A percentile compares a stretch with the other conserved stretches of the same genome.
Conservation (phyloP, 1,140 invertebrate species). For the Pentalonia nigronervosa region DNA sequence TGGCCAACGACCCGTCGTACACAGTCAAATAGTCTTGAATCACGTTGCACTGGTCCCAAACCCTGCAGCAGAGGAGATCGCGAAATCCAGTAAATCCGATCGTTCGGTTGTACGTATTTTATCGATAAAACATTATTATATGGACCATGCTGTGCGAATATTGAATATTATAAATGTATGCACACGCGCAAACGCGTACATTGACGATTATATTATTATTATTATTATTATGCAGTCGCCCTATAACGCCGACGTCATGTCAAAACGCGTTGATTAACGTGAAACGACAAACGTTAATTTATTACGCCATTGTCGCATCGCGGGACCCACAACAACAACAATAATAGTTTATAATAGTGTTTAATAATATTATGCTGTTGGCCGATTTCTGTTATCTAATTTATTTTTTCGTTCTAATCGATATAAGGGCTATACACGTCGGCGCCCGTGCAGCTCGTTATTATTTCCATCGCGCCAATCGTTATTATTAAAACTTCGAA, state of each 20-base stretch:
- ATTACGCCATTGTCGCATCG: background rate
- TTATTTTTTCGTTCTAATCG: background rate
- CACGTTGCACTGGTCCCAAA: slow-evolving; percentile 82
- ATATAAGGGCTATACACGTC: too few species aligned
- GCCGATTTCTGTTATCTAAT: background rate
- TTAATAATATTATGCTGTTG: background rate
- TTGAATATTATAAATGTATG: too few species aligned
- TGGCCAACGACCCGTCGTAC: slow-evolving; percentile 78
- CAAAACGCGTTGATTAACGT: background rate
- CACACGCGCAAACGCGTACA: background rate
- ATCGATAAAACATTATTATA: too few species aligned
- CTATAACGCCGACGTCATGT: background rate
- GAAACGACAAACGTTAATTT: slow-evolving; percentile 2
- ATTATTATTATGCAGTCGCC: background rate
- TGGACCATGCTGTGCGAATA: too few species aligned
- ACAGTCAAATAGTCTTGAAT: slow-evolving; percentile 83
- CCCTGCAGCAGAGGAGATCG: slow-evolving; percentile 65
- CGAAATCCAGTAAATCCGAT: background rate
- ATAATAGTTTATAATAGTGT: background rate
- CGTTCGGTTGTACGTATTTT: too few species aligned
- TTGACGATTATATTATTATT: background rate
- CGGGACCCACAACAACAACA: background rate
- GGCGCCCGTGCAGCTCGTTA: background rate
- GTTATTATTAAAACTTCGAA: background rate
- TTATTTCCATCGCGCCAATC: background rate